These are phyloP conservation scores for Nephrotoma flavescens DNA, from an alignment of 2,888 invertebrate species.

Conservation along the genomic window DNA sequence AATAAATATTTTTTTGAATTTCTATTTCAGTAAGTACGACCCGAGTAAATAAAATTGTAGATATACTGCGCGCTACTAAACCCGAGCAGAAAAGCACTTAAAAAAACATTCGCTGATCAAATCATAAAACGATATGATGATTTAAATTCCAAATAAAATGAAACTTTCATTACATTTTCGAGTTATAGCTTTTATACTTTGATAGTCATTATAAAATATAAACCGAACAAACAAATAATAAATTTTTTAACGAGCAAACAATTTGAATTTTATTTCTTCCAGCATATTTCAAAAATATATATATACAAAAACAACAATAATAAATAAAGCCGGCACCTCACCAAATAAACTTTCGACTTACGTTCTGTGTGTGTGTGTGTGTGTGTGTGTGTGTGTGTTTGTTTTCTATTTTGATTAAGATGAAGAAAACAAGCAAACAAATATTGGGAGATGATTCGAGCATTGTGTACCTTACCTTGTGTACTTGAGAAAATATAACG, in stretches of 20 bases:
- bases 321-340: neutral
- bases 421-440: neutral
- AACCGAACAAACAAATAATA: neutral
- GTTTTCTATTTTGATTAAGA: neutral
- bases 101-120: too few relatives aligned
- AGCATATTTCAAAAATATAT: neutral
- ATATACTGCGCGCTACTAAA: too few relatives aligned
- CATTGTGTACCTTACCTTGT: neutral
- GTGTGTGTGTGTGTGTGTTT: neutral
- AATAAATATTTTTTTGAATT: too few relatives aligned
- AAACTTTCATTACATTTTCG: neutral
- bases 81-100: too few relatives aligned
- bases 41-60: too few relatives aligned
- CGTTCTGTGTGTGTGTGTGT: neutral
- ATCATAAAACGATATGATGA: too few relatives aligned
- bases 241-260: neutral
- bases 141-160: neutral
- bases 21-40: too few relatives aligned
- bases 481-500: neutral
- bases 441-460: neutral
- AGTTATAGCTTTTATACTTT: neutral
- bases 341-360: neutral
- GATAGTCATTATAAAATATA: neutral
- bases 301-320: neutral
- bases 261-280: neutral